phyloP scores from a whole-genome alignment of 2,797 vertebrate genomes.

The Anabacerthia variegaticeps region DNA sequence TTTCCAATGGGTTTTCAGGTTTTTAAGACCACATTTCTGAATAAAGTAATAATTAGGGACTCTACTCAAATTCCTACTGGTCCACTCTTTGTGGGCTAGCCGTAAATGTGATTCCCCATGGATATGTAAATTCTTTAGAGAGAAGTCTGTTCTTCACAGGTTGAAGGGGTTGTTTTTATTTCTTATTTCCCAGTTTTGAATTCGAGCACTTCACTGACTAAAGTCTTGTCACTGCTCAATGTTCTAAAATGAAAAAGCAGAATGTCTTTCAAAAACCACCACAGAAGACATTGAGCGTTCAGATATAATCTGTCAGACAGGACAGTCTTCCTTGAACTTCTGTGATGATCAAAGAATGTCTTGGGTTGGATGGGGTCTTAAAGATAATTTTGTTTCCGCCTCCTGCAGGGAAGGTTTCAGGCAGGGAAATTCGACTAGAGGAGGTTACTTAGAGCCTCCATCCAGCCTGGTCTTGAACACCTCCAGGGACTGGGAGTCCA shows the following conservation, averaged over 20 bases:
- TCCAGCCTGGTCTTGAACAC: not conserved
- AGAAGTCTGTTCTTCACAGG: not conserved
- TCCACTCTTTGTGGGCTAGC: not conserved
- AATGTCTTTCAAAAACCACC: not conserved
- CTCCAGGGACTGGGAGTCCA: not conserved
- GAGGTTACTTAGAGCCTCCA: not conserved
- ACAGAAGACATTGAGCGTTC: not conserved
- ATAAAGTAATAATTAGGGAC: not conserved
- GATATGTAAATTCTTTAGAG: not conserved
- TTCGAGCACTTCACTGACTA: not conserved
- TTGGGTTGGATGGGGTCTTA: not conserved
- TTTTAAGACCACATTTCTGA: not conserved
- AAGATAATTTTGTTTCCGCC: not conserved
- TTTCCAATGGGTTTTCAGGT: not conserved
- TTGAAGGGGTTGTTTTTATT: not conserved
- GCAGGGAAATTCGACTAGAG: not conserved
- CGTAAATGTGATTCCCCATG: not conserved
- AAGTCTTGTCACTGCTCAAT: not conserved
- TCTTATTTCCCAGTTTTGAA: not conserved
- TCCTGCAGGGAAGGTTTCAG: not conserved
- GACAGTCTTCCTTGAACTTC: not conserved
- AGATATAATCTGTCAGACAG: not conserved
- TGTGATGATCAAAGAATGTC: not conserved
- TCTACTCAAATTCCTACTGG: not conserved
- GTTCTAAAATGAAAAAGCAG: not conserved